Conservation (phyloP, 2,113 vertebrate genomes). For the Campylomormyrus numenius region DNA sequence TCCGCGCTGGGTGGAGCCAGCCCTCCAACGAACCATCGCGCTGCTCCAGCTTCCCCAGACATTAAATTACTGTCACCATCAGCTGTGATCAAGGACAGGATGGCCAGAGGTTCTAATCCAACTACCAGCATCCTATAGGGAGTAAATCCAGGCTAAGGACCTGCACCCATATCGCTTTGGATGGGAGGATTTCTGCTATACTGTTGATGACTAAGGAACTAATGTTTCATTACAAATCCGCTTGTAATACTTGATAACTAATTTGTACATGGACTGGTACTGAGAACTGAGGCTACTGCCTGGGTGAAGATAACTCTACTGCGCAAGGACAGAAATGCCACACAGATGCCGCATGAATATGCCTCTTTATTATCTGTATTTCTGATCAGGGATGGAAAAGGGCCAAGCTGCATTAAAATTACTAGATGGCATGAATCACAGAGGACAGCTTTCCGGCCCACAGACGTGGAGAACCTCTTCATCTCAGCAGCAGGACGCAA, state of each 20-base stretch:
- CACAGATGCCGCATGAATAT: background rate
- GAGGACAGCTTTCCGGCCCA: background rate
- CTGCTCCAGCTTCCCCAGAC: background rate
- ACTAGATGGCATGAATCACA: background rate
- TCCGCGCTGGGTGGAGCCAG: background rate
- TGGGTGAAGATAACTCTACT: background rate
- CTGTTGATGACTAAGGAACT: background rate
- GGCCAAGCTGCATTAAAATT: background rate
- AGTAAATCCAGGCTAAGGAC: background rate
- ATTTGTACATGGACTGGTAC: background rate
- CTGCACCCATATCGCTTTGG: background rate
- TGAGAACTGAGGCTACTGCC: background rate
- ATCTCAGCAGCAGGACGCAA: background rate
- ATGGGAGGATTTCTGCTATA: background rate
- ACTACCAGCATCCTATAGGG: background rate
- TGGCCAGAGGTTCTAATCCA: background rate
- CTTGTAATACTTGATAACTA: background rate
- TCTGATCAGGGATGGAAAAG: background rate
- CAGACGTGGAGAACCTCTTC: background rate
- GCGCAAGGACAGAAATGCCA: background rate
- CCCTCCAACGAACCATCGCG: background rate
- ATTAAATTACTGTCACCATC: background rate
- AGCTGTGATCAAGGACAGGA: background rate
- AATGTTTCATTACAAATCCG: background rate
- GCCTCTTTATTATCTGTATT: background rate